Conservation (phyloP, 1,140 invertebrate genomes). For the Papilio polytes region DNA sequence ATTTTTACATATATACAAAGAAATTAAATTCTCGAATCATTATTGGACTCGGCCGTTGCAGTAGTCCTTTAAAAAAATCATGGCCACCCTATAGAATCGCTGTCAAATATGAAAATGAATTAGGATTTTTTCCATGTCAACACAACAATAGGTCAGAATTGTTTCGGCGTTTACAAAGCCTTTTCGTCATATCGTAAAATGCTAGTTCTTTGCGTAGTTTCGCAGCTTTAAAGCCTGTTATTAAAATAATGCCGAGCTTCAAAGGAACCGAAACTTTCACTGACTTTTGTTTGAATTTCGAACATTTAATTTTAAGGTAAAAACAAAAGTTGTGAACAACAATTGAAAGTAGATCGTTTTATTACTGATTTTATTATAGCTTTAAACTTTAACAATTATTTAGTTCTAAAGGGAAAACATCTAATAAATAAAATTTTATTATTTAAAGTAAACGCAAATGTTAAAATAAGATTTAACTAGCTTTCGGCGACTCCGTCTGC, state of each 20-base stretch:
- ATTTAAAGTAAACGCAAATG: no score
- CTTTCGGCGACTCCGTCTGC: no score
- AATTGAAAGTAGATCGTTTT: neutral
- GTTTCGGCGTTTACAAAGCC: slow-evolving; percentile 28
- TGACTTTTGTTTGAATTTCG: neutral
- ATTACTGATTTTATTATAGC: neutral
- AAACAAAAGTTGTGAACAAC: neutral
- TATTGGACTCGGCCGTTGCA: no score
- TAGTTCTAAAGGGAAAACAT: neutral
- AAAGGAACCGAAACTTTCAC: slow-evolving; percentile 21
- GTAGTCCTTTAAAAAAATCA: neutral
- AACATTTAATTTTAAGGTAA: neutral
- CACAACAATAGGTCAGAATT: slow-evolving; percentile 30
- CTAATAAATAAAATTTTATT: no score
- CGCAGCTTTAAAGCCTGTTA: slow-evolving; percentile 26
- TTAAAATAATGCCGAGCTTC: slow-evolving; percentile 9
- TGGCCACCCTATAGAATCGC: neutral
- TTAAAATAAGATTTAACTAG: no score
- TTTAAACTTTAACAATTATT: neutral
- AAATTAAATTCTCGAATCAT: no score
- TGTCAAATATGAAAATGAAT: slow-evolving; percentile 35
- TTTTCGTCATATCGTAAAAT: slow-evolving; percentile 15
- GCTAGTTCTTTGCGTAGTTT: slow-evolving; percentile 15
- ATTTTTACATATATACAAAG: no score
- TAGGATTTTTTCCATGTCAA: slow-evolving; percentile 19